These are phyloP conservation scores for Araneus ventricosus DNA, from an alignment of 1,140 invertebrate genomes.

Conservation along the genomic window DNA sequence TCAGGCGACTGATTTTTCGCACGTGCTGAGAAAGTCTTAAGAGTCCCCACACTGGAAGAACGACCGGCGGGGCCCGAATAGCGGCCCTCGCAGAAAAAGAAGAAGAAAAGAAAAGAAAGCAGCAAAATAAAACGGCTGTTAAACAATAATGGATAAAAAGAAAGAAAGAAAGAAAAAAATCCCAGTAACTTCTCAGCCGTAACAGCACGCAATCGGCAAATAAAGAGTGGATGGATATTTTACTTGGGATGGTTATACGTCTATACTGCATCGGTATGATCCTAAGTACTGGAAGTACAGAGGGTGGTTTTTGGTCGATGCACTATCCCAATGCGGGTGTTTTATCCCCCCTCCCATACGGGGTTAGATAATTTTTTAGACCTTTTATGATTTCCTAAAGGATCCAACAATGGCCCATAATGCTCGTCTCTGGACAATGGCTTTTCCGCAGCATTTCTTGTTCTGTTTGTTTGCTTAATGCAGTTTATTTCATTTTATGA, in stretches of 20 bases:
- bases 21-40: slow-evolving; percentile 62
- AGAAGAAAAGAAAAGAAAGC: slow-evolving; percentile 39
- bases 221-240: slow-evolving; percentile 41
- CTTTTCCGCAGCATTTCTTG: background rate
- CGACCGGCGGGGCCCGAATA: slow-evolving; percentile 1
- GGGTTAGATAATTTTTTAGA: slow-evolving; percentile 51
- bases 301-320: background rate
- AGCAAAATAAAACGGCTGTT: slow-evolving; percentile 42
- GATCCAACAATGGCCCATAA: slow-evolving; percentile 64
- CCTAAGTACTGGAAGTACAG: slow-evolving; percentile 20
- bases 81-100: slow-evolving; percentile 37
- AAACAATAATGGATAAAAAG: slow-evolving; percentile 38
- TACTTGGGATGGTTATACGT: background rate
- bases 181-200: slow-evolving; percentile 34
- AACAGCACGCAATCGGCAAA: slow-evolving; percentile 57
- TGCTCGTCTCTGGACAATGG: slow-evolving; percentile 57
- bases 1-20: slow-evolving; percentile 68
- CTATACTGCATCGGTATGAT: slow-evolving; percentile 30
- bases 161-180: slow-evolving; percentile 2
- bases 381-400: slow-evolving; percentile 65
- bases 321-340: slow-evolving; percentile 13
- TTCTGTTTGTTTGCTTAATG: slow-evolving; percentile 37
- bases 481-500: slow-evolving; percentile 64
- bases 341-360: background rate
- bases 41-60: background rate